These are phyloP conservation scores for Hirudinaria manillensis DNA, from an alignment of 2,888 invertebrate species.

Conservation along the genomic window DNA sequence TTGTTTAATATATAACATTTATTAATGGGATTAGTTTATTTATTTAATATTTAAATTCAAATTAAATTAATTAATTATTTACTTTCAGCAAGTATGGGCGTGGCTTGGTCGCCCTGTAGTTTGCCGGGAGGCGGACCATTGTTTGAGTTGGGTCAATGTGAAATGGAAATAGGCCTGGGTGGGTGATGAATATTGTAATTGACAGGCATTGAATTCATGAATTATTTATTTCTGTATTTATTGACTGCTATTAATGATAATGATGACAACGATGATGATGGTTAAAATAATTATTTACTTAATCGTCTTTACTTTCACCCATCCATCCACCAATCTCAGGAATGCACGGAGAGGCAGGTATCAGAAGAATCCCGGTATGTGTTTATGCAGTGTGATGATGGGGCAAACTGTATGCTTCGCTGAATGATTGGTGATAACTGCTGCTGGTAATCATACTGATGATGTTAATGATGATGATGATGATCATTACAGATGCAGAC, in stretches of 20 bases:
- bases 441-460: neutral
- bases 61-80: neutral
- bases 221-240: neutral
- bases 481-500: conserved; percentile 38
- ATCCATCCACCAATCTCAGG: conserved; percentile 34
- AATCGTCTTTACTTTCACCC: neutral
- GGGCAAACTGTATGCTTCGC: too few relatives aligned
- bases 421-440: too few relatives aligned
- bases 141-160: conserved; percentile 62
- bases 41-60: neutral
- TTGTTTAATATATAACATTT: too few relatives aligned
- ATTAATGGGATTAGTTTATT: neutral
- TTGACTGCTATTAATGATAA: neutral
- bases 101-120: conserved; percentile 66
- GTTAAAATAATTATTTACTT: neutral
- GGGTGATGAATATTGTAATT: neutral
- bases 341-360: conserved; percentile 59
- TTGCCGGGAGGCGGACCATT: conserved; percentile 64
- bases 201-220: neutral
- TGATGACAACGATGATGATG: conserved; percentile 12
- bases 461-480: neutral
- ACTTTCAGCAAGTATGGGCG: conserved; percentile 65
- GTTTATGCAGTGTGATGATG: neutral
- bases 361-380: conserved; percentile 55
- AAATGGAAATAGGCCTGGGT: conserved; percentile 67